These are phyloP conservation scores for Branchellion lobata DNA, from an alignment of 2,888 invertebrate species.

Conservation along the genomic window DNA sequence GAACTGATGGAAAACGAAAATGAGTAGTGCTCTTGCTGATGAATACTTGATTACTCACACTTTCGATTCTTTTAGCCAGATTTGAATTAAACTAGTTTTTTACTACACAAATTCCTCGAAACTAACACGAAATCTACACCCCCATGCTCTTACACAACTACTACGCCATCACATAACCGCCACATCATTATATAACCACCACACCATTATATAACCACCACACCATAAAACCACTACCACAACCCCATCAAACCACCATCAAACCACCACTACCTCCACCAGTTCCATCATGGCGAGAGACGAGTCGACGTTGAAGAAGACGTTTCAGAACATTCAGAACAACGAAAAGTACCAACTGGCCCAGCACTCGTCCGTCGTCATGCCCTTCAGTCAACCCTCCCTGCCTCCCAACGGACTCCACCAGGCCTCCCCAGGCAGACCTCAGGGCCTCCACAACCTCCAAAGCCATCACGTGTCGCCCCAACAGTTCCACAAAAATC, in stretches of 20 bases:
- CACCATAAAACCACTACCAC: too few species aligned
- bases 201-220: too few species aligned
- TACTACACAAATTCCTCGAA: too few species aligned
- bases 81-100: too few species aligned
- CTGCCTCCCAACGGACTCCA: slow-evolving; percentile 8
- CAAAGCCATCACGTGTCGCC: slow-evolving; percentile 13
- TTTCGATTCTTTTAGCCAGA: too few species aligned
- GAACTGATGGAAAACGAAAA: neutral
- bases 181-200: too few species aligned
- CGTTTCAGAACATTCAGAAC: slow-evolving; percentile 92
- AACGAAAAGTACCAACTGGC: slow-evolving; percentile 53
- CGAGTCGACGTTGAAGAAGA: slow-evolving; percentile 90
- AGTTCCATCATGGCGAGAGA: slow-evolving; percentile 68
- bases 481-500: slow-evolving; percentile 12
- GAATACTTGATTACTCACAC: too few species aligned
- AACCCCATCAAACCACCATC: too few species aligned
- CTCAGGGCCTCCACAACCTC: neutral
- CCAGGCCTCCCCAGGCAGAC: slow-evolving; percentile 39
- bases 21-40: neutral
- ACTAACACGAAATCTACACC: too few species aligned
- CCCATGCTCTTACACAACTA: too few species aligned
- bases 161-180: too few species aligned
- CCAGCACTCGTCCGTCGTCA: neutral
- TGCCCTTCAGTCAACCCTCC: slow-evolving; percentile 9
- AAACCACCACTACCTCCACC: too few species aligned